phyloP scores from a whole-genome alignment of 2,888 invertebrate species.

The Cantharis rustica region DNA sequence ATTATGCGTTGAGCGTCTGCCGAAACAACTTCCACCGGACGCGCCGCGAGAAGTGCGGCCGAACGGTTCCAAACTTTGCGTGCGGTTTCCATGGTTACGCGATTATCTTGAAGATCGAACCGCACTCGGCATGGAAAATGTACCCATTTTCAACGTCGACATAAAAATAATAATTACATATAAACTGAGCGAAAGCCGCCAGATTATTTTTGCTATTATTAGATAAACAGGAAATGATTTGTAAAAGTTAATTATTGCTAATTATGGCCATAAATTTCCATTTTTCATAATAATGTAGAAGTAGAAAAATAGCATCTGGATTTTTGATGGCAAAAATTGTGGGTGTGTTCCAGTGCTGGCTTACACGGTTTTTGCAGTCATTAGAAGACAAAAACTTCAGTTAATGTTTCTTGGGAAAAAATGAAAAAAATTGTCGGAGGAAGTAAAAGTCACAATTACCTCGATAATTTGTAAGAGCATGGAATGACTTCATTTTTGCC shows the following conservation, averaged over 20 bases:
- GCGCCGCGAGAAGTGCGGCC: neutral
- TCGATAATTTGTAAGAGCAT: neutral
- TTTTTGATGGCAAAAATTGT: neutral
- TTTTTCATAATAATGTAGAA: neutral
- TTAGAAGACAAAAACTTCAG: neutral
- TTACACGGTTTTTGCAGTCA: neutral
- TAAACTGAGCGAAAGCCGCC: neutral
- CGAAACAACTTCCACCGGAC: too few relatives aligned
- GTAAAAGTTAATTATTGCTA: neutral
- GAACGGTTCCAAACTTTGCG: neutral
- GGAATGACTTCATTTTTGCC: neutral
- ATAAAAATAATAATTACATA: neutral
- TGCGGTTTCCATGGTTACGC: too few relatives aligned
- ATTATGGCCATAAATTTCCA: neutral
- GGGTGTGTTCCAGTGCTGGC: neutral
- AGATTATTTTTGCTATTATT: neutral
- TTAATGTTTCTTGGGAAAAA: neutral
- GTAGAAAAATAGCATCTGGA: neutral
- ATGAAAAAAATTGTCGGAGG: neutral
- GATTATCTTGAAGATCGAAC: too few relatives aligned
- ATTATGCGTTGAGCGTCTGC: too few relatives aligned
- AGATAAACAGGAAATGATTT: neutral
- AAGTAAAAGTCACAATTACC: neutral
- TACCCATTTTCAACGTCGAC: neutral
- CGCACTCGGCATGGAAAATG: neutral